phyloP scores from a whole-genome alignment of 2,888 invertebrate genomes.

The Mamestra brassicae region DNA sequence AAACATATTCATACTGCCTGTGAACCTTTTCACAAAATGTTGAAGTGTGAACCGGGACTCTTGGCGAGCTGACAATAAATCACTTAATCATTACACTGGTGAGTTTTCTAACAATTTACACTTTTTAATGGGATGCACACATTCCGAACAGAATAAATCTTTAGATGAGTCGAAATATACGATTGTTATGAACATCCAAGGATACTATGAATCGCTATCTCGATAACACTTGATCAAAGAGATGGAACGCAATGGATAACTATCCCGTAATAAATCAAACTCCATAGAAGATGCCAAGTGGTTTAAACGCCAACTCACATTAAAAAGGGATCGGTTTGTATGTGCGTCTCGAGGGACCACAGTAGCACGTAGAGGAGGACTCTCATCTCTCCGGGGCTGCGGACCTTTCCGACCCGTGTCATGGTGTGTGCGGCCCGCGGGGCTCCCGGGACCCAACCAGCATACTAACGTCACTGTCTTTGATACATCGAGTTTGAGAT shows the following conservation, averaged over 20 bases:
- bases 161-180: not conserved
- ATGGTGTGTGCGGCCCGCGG: not conserved
- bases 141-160: not conserved
- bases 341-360: conserved; percentile 10
- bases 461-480: not conserved
- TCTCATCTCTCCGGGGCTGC: not conserved
- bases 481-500: too few relatives aligned
- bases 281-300: not conserved
- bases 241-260: not conserved
- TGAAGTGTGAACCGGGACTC: not conserved
- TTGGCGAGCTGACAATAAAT: conserved; percentile 30
- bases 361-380: not conserved
- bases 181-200: not conserved
- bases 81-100: not conserved
- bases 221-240: too few relatives aligned
- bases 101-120: not conserved
- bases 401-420: conserved; percentile 8
- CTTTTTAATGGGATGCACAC: not conserved
- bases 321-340: not conserved
- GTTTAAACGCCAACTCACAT: not conserved
- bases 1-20: too few relatives aligned
- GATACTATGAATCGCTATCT: too few relatives aligned
- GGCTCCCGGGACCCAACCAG: not conserved
- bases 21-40: too few relatives aligned
- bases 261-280: not conserved